Evolutionary conservation across 1,140 invertebrate species (phyloP).

Genomic region (Laupala kohalensis): DNA sequence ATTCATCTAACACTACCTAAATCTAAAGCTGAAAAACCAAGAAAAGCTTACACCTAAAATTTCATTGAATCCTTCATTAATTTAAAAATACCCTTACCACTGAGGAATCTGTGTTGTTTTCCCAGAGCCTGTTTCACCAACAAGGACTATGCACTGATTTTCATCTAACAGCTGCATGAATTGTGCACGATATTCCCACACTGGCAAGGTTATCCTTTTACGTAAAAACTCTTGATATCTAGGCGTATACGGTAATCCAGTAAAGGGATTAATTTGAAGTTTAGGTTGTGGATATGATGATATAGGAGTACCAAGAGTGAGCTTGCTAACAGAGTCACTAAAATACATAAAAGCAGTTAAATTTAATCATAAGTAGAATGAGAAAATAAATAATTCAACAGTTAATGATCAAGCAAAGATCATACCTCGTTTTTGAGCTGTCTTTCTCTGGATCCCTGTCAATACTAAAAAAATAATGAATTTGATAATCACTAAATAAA

Average conservation of each 20-base stretch:
- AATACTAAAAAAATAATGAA: conserved; percentile 13
- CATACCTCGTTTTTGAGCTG: conserved; percentile 17
- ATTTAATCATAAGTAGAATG: background rate
- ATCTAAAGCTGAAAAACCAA: no score
- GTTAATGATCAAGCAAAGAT: conserved; percentile 25
- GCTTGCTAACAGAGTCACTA: conserved; percentile 16
- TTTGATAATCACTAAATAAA: conserved; percentile 19
- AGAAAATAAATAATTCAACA: conserved; percentile 17
- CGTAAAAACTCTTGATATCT: conserved; percentile 71
- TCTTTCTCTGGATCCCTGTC: background rate
- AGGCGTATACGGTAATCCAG: conserved; percentile 60
- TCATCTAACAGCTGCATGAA: conserved; percentile 85
- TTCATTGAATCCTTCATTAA: no score
- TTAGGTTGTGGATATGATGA: conserved; percentile 33
- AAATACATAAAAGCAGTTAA: conserved; percentile 5
- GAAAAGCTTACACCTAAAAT: no score
- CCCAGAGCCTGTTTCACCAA: conserved; percentile 92
- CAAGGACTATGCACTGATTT: conserved; percentile 84
- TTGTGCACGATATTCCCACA: conserved; percentile 94
- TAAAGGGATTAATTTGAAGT: conserved; percentile 54
- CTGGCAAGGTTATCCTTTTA: conserved; percentile 84
- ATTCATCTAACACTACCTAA: no score
- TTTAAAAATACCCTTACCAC: no score
- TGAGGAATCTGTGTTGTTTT: conserved; percentile 95
- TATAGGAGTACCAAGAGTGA: conserved; percentile 20